Evolutionary conservation across 2,113 vertebrate genomes (phyloP).

Genomic region (Empidonax alnorum): DNA sequence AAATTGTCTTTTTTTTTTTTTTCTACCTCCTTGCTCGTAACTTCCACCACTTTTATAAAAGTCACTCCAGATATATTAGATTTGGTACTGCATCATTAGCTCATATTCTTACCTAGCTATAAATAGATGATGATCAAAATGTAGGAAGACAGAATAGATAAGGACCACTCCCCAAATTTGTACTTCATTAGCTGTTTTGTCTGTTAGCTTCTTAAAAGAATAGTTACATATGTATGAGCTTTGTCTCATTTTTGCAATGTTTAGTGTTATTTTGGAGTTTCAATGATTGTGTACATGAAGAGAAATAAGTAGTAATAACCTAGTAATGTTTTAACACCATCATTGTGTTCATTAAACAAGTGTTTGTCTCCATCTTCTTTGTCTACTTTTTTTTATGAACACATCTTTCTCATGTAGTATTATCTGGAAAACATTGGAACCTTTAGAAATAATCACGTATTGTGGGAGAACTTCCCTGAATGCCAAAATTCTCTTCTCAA

Average conservation of each 20-base stretch:
- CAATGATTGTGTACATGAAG: slow-evolving; percentile 46
- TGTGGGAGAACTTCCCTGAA: background rate
- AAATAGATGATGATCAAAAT: background rate
- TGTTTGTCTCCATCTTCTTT: slow-evolving; percentile 64
- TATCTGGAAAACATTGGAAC: background rate
- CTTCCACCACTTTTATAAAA: background rate
- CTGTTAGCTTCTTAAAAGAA: slow-evolving; percentile 36
- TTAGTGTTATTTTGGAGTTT: slow-evolving; percentile 28
- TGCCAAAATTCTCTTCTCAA: background rate
- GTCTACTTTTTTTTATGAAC: slow-evolving; percentile 56
- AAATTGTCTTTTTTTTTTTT: background rate
- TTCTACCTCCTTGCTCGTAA: background rate
- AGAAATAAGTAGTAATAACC: slow-evolving; percentile 25
- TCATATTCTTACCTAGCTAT: background rate
- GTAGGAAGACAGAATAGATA: background rate
- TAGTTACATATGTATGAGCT: slow-evolving; percentile 34
- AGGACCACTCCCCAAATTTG: background rate
- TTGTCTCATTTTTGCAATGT: slow-evolving; percentile 49
- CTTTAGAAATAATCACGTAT: background rate
- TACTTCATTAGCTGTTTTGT: slow-evolving; percentile 46
- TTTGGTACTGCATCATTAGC: background rate
- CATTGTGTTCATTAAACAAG: slow-evolving; percentile 62
- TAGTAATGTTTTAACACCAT: slow-evolving; percentile 53
- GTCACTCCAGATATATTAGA: background rate
- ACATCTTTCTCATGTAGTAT: background rate